Conservation (phyloP, 1,140 invertebrate genomes). For the Caligus rogercresseyi region DNA sequence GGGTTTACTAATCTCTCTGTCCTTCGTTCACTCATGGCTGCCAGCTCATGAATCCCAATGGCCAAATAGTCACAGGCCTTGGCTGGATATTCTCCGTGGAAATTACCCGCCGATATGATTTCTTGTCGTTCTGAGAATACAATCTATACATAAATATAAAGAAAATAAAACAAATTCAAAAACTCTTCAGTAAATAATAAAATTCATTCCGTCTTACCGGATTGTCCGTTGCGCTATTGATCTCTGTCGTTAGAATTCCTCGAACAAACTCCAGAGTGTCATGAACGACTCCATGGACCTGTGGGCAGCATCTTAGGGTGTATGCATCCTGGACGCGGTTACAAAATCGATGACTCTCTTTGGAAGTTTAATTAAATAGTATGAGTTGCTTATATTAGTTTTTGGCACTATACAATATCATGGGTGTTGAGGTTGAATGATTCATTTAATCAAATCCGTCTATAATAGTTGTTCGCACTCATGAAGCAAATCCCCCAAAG, state of each 20-base stretch:
- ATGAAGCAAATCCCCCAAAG: no score
- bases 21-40: conserved; percentile 50
- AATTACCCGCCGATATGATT: conserved; percentile 52
- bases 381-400: no score
- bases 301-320: conserved; percentile 49
- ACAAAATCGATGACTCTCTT: conserved; percentile 49
- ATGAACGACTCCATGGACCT: conserved; percentile 47
- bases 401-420: no score
- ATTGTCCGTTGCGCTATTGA: conserved; percentile 56
- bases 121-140: conserved; percentile 48
- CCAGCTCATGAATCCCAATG: conserved; percentile 51
- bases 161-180: neutral
- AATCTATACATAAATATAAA: conserved; percentile 31
- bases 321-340: conserved; percentile 54
- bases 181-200: no score
- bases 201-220: no score
- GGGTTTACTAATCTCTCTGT: conserved; percentile 51
- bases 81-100: conserved; percentile 53
- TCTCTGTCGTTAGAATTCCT: conserved; percentile 42
- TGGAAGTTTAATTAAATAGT: no score
- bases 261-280: conserved; percentile 50
- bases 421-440: no score
- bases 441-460: no score
- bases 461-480: no score
- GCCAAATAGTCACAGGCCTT: conserved; percentile 53